Evolutionary conservation across 2,113 vertebrate species (phyloP).

Genomic region (Probosciger aterrimus): DNA sequence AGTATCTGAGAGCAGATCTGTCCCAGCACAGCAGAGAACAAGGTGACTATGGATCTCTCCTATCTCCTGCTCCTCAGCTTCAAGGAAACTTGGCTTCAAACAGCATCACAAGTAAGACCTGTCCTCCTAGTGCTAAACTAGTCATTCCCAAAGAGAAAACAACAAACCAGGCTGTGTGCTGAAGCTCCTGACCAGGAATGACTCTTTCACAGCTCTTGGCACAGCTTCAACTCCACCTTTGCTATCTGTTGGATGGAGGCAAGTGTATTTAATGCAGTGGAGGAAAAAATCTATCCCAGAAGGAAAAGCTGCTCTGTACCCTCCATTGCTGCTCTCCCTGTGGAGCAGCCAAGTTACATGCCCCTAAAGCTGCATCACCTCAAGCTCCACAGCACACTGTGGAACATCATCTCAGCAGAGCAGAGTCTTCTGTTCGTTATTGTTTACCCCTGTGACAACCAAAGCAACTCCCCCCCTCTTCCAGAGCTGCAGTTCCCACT

Average conservation of each 20-base stretch:
- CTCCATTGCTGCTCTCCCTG: neutral
- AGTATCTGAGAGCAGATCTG: neutral
- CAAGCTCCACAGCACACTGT: neutral
- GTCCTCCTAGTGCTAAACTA: neutral
- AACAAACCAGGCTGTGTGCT: neutral
- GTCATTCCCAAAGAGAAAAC: neutral
- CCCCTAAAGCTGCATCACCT: neutral
- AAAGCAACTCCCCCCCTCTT: neutral
- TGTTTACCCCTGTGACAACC: neutral
- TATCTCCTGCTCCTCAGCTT: neutral
- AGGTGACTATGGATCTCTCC: neutral
- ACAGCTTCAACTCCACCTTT: neutral
- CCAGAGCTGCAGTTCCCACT: neutral
- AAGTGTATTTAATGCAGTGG: neutral
- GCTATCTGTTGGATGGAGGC: neutral
- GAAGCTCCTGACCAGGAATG: accelerated
- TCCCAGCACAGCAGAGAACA: neutral
- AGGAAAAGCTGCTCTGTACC: neutral
- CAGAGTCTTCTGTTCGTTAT: neutral
- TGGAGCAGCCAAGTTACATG: neutral
- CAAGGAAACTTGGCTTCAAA: neutral
- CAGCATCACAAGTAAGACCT: neutral
- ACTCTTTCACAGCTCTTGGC: neutral
- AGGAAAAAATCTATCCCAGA: neutral
- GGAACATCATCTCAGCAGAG: neutral